Conservation (phyloP, 2,888 invertebrate genomes). For the Cactoblastis cactorum region DNA sequence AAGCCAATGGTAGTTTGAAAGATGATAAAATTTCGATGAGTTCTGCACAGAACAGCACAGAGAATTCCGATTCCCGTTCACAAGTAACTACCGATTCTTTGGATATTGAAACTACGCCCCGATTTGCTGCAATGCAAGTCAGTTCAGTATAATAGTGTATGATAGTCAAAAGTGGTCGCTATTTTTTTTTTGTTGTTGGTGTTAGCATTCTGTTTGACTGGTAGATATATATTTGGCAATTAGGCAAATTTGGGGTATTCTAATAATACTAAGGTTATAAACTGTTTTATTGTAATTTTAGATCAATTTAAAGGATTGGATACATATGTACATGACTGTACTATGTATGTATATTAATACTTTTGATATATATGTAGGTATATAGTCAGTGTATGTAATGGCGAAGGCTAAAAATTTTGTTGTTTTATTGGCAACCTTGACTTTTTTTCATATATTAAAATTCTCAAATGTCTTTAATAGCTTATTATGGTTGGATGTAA, state of each 20-base stretch:
- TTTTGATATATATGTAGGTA: no score
- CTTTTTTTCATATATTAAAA: no score
- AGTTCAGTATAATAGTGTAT: slow-evolving; percentile 64
- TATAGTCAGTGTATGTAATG: no score
- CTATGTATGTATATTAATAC: no score
- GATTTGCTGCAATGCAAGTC: slow-evolving; percentile 80
- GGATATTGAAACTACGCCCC: slow-evolving; percentile 71
- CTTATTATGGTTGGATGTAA: no score
- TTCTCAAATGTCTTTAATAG: no score
- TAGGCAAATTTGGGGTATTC: neutral
- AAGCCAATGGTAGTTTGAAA: slow-evolving; percentile 66
- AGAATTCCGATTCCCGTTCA: slow-evolving; percentile 70
- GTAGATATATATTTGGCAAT: neutral
- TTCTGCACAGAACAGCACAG: slow-evolving; percentile 58
- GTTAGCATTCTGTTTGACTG: neutral
- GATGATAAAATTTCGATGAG: slow-evolving; percentile 70
- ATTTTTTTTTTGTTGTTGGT: neutral
- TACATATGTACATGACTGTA: no score
- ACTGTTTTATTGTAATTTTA: no score
- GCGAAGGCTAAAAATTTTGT: no score
- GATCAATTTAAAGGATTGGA: no score
- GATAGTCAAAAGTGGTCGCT: neutral
- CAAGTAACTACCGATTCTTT: slow-evolving; percentile 73
- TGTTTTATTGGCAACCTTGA: no score
- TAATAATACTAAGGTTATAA: no score